Conservation (phyloP, 2,113 vertebrate species). For the Grallaria varia region DNA sequence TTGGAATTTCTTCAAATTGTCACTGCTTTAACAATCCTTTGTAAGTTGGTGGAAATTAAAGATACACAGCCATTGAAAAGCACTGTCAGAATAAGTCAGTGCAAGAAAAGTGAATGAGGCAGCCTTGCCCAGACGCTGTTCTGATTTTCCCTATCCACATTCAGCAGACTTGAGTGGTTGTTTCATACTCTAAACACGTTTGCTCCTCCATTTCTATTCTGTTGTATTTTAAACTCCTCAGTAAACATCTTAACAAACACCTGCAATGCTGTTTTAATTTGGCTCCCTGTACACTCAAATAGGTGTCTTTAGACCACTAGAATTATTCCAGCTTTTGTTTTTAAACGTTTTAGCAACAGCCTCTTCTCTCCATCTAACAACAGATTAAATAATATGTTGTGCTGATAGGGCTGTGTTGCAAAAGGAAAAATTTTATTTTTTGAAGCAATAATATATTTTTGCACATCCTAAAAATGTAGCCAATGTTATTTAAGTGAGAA, state of each 20-base stretch:
- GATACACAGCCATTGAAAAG: neutral
- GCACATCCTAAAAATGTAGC: neutral
- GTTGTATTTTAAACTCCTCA: neutral
- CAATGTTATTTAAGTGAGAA: neutral
- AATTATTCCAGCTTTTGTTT: neutral
- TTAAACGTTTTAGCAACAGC: neutral
- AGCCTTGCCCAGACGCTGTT: neutral
- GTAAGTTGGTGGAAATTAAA: neutral
- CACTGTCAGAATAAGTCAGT: neutral
- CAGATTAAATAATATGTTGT: neutral
- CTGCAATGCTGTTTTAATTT: neutral
- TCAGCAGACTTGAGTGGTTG: neutral
- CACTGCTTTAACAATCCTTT: neutral
- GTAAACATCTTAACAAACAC: neutral
- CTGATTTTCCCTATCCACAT: neutral
- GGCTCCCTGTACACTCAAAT: neutral
- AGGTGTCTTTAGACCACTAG: neutral
- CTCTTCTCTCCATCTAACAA: neutral
- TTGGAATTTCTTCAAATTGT: neutral
- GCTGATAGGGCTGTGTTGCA: neutral
- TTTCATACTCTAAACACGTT: neutral
- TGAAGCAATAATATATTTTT: neutral
- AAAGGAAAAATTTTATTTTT: neutral
- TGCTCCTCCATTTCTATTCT: neutral
- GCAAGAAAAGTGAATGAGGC: neutral